Conservation (phyloP, 2,888 invertebrate genomes). For the Masnerella sp. region DNA sequence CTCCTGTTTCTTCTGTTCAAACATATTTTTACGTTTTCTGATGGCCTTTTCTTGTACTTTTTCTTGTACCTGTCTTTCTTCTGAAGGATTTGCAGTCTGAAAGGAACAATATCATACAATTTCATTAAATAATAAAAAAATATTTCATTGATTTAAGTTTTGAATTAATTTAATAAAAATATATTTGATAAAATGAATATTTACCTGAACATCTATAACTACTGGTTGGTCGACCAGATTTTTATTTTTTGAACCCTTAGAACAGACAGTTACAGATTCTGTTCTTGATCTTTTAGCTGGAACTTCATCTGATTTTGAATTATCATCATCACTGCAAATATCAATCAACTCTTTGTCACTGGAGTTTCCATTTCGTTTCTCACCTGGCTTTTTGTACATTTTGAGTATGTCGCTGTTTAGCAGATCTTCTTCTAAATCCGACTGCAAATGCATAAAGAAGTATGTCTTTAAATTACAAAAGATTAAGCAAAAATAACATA, state of each 20-base stretch:
- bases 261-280: background rate
- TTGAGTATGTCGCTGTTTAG: constrained; percentile 78
- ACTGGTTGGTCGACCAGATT: too few species aligned
- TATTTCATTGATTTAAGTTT: too few species aligned
- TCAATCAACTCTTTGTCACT: constrained; percentile 87
- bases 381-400: constrained; percentile 78
- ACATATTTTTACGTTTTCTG: constrained; percentile 75
- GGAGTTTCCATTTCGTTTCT: constrained; percentile 73
- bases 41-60: constrained; percentile 54
- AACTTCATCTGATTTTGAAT: constrained; percentile 58
- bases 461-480: too few species aligned
- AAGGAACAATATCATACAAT: too few species aligned
- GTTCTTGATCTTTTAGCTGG: constrained; percentile 42
- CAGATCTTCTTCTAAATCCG: constrained; percentile 69
- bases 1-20: constrained; percentile 68
- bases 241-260: too few species aligned
- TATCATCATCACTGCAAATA: constrained; percentile 86
- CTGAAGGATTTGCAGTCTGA: constrained; percentile 20
- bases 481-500: too few species aligned
- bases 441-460: constrained; percentile 59
- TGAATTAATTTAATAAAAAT: too few species aligned
- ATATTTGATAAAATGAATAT: too few species aligned
- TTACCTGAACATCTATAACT: too few species aligned
- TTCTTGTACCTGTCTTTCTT: constrained; percentile 23
- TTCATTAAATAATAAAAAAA: too few species aligned